phyloP scores from a whole-genome alignment of 2,888 invertebrate species.

The Cloeon dipterum region DNA sequence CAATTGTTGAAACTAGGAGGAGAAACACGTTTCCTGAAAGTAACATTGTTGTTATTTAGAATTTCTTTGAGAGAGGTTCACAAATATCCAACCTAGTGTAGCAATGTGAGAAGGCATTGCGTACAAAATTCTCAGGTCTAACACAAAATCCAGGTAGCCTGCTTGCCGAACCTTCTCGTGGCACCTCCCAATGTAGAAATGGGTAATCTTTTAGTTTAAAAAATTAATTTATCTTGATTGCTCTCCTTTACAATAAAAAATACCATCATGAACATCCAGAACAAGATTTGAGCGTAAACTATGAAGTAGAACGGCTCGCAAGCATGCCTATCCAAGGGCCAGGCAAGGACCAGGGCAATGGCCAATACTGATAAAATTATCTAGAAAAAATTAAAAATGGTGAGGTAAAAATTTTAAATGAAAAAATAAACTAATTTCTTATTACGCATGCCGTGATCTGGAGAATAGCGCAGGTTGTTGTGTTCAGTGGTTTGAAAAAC shows the following conservation, averaged over 20 bases:
- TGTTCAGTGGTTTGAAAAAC: not conserved
- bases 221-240: not conserved
- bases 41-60: too few species aligned
- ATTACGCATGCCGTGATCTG: too few species aligned
- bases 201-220: slow-evolving; percentile 25
- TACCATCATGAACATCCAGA: slow-evolving; percentile 33
- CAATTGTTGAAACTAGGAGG: slow-evolving; percentile 18
- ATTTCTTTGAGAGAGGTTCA: not conserved
- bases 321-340: slow-evolving; percentile 11
- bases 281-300: slow-evolving; percentile 28
- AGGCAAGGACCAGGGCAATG: slow-evolving; percentile 1
- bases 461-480: not conserved
- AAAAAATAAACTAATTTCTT: too few species aligned
- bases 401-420: too few species aligned
- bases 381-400: not conserved
- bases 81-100: not conserved
- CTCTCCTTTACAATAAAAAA: slow-evolving; percentile 1
- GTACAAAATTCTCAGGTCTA: slow-evolving; percentile 30
- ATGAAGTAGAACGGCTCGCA: slow-evolving; percentile 32
- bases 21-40: slow-evolving; percentile 27
- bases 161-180: slow-evolving; percentile 35
- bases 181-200: slow-evolving; percentile 29
- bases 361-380: not conserved
- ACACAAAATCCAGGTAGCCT: slow-evolving; percentile 44
- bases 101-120: slow-evolving; percentile 34